Evolutionary conservation across 2,797 vertebrate species (phyloP), one percentile per base, ranked within the genome.

Genomic region (Anguilla marmorata): DNA sequence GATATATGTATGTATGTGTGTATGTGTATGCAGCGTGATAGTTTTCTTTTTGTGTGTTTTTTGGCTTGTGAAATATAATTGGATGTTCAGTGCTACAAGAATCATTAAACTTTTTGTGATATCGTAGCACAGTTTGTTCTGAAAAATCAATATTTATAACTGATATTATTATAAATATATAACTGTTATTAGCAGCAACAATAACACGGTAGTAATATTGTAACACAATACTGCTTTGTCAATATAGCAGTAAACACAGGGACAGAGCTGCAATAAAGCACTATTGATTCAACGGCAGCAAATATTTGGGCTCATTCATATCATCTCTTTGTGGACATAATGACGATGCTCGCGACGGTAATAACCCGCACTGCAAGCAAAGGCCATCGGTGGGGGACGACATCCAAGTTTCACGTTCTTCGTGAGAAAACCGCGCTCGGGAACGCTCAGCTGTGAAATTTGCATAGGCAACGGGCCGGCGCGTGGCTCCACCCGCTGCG

Each of bases 1-100:
- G 7, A 54, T 54, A 11, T 91, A 94, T 92, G 93, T 94, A 89
- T 93, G 93, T 92, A 93, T 92, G 91, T 90, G 90, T 58, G 91
- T 63, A 79, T 86, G 88, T 92, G 89, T 92, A 88, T 37, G 91
- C 88, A 45, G 41, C 3, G 41, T 45, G 90, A 91, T 54, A 87
- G 89, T 48, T 92, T 90, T 93, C 91, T 92, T 93, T 74, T 52
- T 60, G 58, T 60, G 58, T 60, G 16, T 60, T 60, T 24, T 24
- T 63, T 19, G 6, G 60, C 60, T 63, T 19, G 60, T 63, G 60
- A 63, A 63, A 63, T 27, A 69, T 69, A 69, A 69, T 69, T 52
- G 66, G 74, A 63, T 74, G 60, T 33, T n/a, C 63, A 69, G 63
- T n/a, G 63, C 63, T n/a, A 79, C 37, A 45, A 21, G 74, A 79